These are phyloP conservation scores for Lethocerus indicus DNA, from an alignment of 1,140 invertebrate species.

Conservation along the genomic window DNA sequence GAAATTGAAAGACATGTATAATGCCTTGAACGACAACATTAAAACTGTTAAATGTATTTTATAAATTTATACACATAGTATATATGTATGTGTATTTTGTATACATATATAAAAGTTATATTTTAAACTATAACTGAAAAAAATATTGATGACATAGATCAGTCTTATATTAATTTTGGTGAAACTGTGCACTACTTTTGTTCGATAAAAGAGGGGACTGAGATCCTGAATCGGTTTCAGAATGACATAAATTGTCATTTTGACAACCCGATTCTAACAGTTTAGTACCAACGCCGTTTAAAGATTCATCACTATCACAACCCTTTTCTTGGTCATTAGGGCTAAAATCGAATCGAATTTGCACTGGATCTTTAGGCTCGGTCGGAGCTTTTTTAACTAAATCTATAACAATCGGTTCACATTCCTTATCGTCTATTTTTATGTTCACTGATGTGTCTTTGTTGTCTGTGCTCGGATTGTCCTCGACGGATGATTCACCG, in stretches of 20 bases:
- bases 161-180: conserved; percentile 4
- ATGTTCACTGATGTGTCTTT: conserved; percentile 19
- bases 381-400: conserved; percentile 13
- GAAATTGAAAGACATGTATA: too few relatives aligned
- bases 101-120: too few relatives aligned
- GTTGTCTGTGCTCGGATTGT: conserved; percentile 5
- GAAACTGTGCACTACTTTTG: conserved; percentile 7
- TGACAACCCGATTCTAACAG: conserved; percentile 2
- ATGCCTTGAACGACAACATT: too few relatives aligned
- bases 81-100: too few relatives aligned
- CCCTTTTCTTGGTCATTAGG: conserved; percentile 10
- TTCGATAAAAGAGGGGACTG: conserved; percentile 16
- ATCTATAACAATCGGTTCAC: conserved; percentile 17
- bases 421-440: conserved; percentile 19
- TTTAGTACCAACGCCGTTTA: background rate
- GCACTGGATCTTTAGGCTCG: conserved; percentile 15
- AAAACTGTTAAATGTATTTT: too few relatives aligned
- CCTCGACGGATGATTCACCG: conserved; percentile 4
- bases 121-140: too few relatives aligned
- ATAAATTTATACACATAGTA: too few relatives aligned
- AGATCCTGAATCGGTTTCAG: conserved; percentile 16
- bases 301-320: conserved; percentile 3
- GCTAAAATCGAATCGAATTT: conserved; percentile 18
- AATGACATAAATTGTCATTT: conserved; percentile 1
- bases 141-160: background rate